phyloP scores from a whole-genome alignment of 1,140 invertebrate genomes.

The Diprion similis region DNA sequence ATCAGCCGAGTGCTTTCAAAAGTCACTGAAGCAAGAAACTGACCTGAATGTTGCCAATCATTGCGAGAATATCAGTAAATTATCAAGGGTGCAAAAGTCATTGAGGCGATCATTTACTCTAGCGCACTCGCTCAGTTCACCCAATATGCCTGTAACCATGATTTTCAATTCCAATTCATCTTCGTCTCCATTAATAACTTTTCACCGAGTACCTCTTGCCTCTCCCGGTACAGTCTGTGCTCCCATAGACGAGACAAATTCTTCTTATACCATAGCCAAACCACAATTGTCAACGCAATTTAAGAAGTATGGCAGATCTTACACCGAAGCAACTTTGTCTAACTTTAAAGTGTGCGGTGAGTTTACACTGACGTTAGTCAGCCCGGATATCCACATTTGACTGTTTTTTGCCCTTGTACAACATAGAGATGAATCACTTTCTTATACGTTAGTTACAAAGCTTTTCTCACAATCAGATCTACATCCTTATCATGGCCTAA shows the following conservation, averaged over 20 bases:
- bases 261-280: not conserved
- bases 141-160: conserved; percentile 50
- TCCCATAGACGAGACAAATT: not conserved
- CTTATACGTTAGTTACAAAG: too few species aligned
- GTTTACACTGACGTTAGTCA: conserved; percentile 31
- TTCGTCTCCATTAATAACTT: conserved; percentile 36
- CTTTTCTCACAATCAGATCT: too few species aligned
- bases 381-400: not conserved
- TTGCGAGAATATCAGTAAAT: not conserved
- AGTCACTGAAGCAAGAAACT: conserved; percentile 18
- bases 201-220: conserved; percentile 40
- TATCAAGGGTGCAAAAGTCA: conserved; percentile 17
- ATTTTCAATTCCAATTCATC: conserved; percentile 24
- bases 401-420: too few species aligned
- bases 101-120: conserved; percentile 42
- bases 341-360: conserved; percentile 49
- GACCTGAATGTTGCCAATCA: conserved; percentile 36
- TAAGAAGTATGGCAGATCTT: conserved; percentile 52
- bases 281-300: not conserved
- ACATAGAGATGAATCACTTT: too few species aligned
- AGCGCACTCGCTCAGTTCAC: conserved; percentile 56
- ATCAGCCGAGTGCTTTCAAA: not conserved
- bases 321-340: conserved; percentile 48
- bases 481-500: too few species aligned
- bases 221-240: conserved; percentile 31